These are phyloP conservation scores for Hyposoter didymator DNA, from an alignment of 2,888 invertebrate genomes.

Conservation along the genomic window DNA sequence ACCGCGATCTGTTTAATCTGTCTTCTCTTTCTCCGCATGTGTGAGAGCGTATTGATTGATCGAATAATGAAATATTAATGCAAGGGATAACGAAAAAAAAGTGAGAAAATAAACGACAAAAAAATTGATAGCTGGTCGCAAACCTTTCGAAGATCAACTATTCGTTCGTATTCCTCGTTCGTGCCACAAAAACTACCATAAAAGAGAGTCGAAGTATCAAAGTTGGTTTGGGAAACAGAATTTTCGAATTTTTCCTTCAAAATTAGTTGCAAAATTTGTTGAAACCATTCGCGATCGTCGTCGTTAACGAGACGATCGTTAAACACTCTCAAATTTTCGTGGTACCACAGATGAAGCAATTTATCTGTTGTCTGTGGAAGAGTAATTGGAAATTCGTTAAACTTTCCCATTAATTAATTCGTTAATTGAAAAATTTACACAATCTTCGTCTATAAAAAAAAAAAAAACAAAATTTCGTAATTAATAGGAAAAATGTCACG, in stretches of 20 bases:
- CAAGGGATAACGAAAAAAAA: neutral
- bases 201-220: conserved; percentile 86
- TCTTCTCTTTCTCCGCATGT: neutral
- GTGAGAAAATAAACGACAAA: neutral
- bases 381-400: conserved; percentile 21
- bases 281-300: conserved; percentile 91
- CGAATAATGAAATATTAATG: neutral
- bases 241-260: conserved; percentile 86
- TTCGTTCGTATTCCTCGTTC: conserved; percentile 87
- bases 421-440: neutral
- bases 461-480: conserved; percentile 33
- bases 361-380: conserved; percentile 85
- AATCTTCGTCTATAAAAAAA: neutral
- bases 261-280: conserved; percentile 86
- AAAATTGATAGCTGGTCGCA: conserved; percentile 36
- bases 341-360: conserved; percentile 93
- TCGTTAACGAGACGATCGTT: conserved; percentile 94
- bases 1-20: neutral
- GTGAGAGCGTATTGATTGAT: neutral
- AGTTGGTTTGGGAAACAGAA: conserved; percentile 82
- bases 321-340: conserved; percentile 94
- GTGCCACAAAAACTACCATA: conserved; percentile 89
- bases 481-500: conserved; percentile 83
- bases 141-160: conserved; percentile 87
- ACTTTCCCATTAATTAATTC: neutral